Percentiles rank a stretch among this genome's conserved stretches.
Conservation (phyloP, 2,888 invertebrate genomes). For the Nysson spinosus region DNA sequence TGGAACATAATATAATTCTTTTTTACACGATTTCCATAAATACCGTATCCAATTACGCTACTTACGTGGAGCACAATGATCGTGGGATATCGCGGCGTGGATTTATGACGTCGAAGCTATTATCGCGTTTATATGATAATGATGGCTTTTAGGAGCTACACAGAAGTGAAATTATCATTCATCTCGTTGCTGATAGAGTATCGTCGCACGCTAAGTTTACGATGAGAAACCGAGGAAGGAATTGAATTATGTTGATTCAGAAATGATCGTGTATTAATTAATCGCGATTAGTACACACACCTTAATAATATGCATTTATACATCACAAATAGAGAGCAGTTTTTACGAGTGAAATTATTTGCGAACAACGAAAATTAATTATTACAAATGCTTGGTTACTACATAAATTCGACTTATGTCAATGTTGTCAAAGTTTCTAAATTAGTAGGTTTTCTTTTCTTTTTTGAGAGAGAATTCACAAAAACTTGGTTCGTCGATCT, state of each 20-base stretch:
- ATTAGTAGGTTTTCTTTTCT: not conserved
- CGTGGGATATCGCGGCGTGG: constrained; percentile 21
- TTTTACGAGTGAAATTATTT: too few species aligned
- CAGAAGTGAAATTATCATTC: constrained; percentile 16
- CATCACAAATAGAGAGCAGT: too few species aligned
- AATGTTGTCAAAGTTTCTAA: not conserved
- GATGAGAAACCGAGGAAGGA: too few species aligned
- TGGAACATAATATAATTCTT: not conserved
- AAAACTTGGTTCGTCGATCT: constrained; percentile 17
- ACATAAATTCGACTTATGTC: not conserved
- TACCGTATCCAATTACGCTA: constrained; percentile 2
- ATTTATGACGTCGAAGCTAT: constrained; percentile 42
- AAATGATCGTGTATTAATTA: too few species aligned
- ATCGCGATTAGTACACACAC: too few species aligned
- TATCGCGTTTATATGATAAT: constrained; percentile 44
- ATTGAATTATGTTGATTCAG: constrained; percentile 17
- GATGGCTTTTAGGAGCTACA: constrained; percentile 25
- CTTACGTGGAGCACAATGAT: constrained; percentile 16
- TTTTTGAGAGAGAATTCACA: constrained; percentile 4
- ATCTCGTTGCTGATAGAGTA: constrained; percentile 18
- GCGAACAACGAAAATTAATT: too few species aligned
- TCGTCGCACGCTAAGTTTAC: too few species aligned
- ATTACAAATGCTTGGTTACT: too few species aligned
- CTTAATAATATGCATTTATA: too few species aligned
- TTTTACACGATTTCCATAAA: constrained; percentile 13